Percentiles rank a stretch among this genome's conserved stretches.
Evolutionary conservation across 1,140 invertebrate genomes (phyloP).

Genomic region (Rhysida immarginata): DNA sequence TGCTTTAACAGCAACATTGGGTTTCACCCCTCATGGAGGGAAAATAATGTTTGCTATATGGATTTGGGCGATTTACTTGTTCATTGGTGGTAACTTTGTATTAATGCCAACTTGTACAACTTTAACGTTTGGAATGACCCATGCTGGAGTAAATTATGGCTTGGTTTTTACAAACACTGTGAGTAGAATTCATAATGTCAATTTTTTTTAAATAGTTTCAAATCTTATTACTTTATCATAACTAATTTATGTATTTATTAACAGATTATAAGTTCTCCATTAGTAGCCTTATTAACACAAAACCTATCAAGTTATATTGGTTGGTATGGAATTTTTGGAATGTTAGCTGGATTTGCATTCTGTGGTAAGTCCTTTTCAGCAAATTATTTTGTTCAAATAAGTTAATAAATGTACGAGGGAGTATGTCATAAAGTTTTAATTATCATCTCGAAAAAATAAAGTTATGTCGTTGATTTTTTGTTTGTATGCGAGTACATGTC

Average conservation of each 20-base stretch:
- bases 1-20: neutral
- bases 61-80: conserved; percentile 24
- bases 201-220: neutral
- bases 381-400: too few species aligned
- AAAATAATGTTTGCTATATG: conserved; percentile 23
- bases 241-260: neutral
- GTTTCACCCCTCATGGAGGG: conserved; percentile 17
- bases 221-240: neutral
- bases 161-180: conserved; percentile 22
- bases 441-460: too few species aligned
- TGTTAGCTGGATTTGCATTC: conserved; percentile 1
- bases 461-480: too few species aligned
- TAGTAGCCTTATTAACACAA: neutral
- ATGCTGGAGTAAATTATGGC: conserved; percentile 22
- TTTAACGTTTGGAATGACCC: conserved; percentile 20
- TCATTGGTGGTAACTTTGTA: conserved; percentile 24
- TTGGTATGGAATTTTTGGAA: conserved; percentile 2
- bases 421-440: too few species aligned
- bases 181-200: neutral
- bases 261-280: conserved; percentile 1
- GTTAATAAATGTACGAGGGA: too few species aligned
- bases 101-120: conserved; percentile 22
- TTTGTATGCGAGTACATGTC: too few species aligned
- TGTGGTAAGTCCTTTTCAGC: too few species aligned
- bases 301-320: neutral